Evolutionary conservation across 35 echinoderm and acorn worm species (phyloP).

Genomic region (Apostichopus japonicus): DNA sequence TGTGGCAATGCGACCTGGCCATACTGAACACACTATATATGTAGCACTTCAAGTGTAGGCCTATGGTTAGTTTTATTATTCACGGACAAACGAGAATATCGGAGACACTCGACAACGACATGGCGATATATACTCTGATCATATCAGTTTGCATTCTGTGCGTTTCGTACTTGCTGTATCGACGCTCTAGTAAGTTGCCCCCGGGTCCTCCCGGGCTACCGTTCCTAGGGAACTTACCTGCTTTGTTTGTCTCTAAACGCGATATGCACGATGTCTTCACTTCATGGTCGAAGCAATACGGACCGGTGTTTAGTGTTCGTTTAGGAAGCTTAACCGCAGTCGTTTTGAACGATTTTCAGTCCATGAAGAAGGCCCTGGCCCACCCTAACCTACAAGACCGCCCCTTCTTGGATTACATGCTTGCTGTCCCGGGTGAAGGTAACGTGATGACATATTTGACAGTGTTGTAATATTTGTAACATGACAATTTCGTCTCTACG

Average conservation of each 20-base stretch:
- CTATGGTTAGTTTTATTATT: too few species aligned
- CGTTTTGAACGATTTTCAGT: neutral
- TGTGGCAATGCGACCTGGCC: too few species aligned
- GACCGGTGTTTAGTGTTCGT: slow-evolving; percentile 3
- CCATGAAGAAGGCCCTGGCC: neutral
- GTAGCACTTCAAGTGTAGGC: too few species aligned
- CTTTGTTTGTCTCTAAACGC: neutral
- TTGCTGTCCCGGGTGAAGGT: neutral
- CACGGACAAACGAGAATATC: too few species aligned
- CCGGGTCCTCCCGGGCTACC: neutral
- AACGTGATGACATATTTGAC: neutral
- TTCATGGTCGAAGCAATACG: neutral
- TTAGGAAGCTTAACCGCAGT: neutral
- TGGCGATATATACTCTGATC: neutral
- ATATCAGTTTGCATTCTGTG: neutral
- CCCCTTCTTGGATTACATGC: neutral
- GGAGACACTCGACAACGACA: neutral
- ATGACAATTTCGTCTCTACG: too few species aligned
- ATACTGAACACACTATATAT: too few species aligned
- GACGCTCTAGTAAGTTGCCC: neutral
- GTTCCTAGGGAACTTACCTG: neutral
- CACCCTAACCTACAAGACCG: neutral
- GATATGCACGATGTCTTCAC: slow-evolving; percentile 3
- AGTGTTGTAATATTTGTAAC: too few species aligned
- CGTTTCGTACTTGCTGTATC: neutral